Base-by-base conservation (phyloP, 2,797 vertebrate species). In the Chelmon rostratus region DNA sequence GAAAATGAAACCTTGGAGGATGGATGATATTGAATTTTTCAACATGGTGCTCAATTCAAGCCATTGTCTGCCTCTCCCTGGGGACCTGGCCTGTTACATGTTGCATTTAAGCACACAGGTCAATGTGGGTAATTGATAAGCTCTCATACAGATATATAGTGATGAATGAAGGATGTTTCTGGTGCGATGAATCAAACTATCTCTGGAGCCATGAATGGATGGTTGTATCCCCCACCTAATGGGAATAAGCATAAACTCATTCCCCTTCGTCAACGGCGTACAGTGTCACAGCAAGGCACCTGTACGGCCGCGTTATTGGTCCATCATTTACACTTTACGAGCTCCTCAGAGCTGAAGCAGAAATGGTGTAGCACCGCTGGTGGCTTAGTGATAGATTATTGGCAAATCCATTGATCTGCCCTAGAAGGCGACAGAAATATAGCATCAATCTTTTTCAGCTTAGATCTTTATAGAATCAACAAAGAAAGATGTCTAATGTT, bases 81-180 rank as follows among this genome's bases (percentile, higher is more conserved):
- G 73, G 87, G 90, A 68, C 18, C 12, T 2, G 19, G 49, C 56
- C 81, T 64, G 75, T 86, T 93, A 78, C 85, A 74, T 89, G 87
- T 89, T 89, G 79, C 80, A 76, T 91, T 86, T 87, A 89, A 77
- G 85, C 82, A 78, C 88, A 89, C 71, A 35, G 86, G 89, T 93
- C 92, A 92, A 94, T 93, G 86, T 82, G 92, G 74, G 83, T 92
- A 91, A 94, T 88, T 94, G 92, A 94, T 92, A 91, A 93, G 87
- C 89, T 89, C 85, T 93, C 91, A 87, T 87, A 90, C 12, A 42
- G 86, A 91, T 90, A 87, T 89, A 89, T 84, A 76, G 86, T 92
- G 93, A 93, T 90, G 84, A 92, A 93, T 94, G 90, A 78, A 78
- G 57, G 73, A 79, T 83, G 53, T 83, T 77, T 84, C 44, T 59